Conservation (phyloP, 1,140 invertebrate genomes). For the Drosophila funebris region DNA sequence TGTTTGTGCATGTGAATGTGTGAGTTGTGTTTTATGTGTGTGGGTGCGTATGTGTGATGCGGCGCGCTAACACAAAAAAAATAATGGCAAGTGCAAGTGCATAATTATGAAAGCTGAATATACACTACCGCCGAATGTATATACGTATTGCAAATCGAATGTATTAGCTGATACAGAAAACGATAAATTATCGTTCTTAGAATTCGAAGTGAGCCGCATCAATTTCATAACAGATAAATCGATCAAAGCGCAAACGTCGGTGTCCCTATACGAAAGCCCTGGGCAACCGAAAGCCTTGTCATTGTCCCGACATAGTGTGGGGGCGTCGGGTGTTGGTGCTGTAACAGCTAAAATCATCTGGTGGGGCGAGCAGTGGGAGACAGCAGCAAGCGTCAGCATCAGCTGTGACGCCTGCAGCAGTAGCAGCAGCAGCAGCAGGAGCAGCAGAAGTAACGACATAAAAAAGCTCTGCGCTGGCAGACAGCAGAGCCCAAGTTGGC, state of each 20-base stretch:
- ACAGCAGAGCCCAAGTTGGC: slow-evolving; percentile 54
- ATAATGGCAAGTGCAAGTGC: slow-evolving; percentile 59
- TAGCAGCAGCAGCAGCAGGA: slow-evolving; percentile 25
- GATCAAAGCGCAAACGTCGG: slow-evolving; percentile 58
- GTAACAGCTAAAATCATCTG: slow-evolving; percentile 54
- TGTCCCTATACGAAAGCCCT: slow-evolving; percentile 42
- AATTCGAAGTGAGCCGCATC: slow-evolving; percentile 63
- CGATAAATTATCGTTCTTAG: slow-evolving; percentile 19
- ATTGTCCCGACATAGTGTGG: slow-evolving; percentile 27
- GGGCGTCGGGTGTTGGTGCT: slow-evolving; percentile 31
- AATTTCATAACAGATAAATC: slow-evolving; percentile 74
- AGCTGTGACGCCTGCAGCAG: slow-evolving; percentile 47
- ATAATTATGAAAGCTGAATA: slow-evolving; percentile 61
- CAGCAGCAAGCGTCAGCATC: slow-evolving; percentile 43
- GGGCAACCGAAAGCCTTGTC: slow-evolving; percentile 47
- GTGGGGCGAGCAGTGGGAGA: slow-evolving; percentile 47
- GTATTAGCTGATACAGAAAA: slow-evolving; percentile 2
- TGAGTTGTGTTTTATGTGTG: slow-evolving; percentile 13
- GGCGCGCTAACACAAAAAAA: slow-evolving; percentile 46
- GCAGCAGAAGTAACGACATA: slow-evolving; percentile 21
- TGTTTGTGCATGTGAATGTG: slow-evolving; percentile 41
- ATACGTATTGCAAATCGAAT: slow-evolving; percentile 8
- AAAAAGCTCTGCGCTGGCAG: slow-evolving; percentile 50
- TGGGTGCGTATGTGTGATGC: slow-evolving; percentile 26
- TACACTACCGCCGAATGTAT: slow-evolving; percentile 26